phyloP scores from a whole-genome alignment of 2,888 invertebrate genomes.

The Neria commutata region DNA sequence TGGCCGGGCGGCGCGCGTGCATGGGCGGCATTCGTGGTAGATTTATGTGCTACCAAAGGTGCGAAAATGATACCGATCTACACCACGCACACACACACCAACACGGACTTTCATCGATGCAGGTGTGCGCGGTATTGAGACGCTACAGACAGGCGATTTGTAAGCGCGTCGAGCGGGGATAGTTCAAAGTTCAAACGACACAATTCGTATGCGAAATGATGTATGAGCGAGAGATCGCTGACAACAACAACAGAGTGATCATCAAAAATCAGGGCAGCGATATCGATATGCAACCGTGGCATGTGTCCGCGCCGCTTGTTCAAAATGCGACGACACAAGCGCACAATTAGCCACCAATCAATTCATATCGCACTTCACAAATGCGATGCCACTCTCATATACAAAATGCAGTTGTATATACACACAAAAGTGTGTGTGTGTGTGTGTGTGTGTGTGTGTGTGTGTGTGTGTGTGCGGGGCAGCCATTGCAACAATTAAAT shows the following conservation, averaged over 20 bases:
- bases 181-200: conserved; percentile 20
- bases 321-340: conserved; percentile 38
- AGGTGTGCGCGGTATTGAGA: no score
- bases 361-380: conserved; percentile 51
- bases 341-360: conserved; percentile 56
- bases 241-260: conserved; percentile 18
- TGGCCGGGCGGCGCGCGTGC: no score
- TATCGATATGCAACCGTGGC: conserved; percentile 8
- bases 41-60: conserved; percentile 14
- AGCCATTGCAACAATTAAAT: conserved; percentile 22
- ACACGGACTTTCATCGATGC: no score
- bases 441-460: neutral
- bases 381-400: no score
- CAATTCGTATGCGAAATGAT: conserved; percentile 15
- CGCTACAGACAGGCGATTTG: no score
- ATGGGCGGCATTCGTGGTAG: neutral
- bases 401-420: neutral
- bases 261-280: conserved; percentile 13
- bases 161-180: no score
- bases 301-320: conserved; percentile 3
- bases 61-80: conserved; percentile 14
- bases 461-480: neutral
- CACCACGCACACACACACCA: no score
- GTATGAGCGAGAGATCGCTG: conserved; percentile 4
- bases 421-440: neutral